Evolutionary conservation across 2,888 invertebrate species (phyloP), one percentile per base, ranked within the genome.

Genomic region (Rhogogaster chlorosoma): DNA sequence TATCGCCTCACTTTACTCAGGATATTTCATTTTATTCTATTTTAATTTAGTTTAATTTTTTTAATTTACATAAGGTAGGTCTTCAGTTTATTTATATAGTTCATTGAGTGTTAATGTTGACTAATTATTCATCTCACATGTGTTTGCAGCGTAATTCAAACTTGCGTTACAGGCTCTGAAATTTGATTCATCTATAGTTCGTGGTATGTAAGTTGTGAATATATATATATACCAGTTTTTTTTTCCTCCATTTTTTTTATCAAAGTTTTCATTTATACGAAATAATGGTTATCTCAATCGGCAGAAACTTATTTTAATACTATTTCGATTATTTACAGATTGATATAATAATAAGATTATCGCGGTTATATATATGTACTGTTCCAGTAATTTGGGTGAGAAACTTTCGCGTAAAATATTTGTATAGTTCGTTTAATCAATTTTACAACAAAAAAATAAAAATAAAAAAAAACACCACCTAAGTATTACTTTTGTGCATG

Each of bases 271-370:
- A n/a, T 70, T 10, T 18, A 32, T 36, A 36, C 26, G 22, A 70
- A 18, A 36, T 18, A 32, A 70, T 15, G 36, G n/a, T 36, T 70
- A n/a, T n/a, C n/a, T 15, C n/a, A 36, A 70, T 36, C n/a, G 38
- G 29, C n/a, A 36, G 36, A 36, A 70, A 38, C 22, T 12, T 42
- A 73, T 42, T 42, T 73, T 15, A 67, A 67, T 32, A 67, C 67
- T 18, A 38, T 18, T 42, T 73, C 38, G 29, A 73, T 42, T 73
- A 73, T 73, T 73, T 73, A 73, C 42, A 73, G 73, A 70, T 9
- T 70, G 70, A 70, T 70, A 70, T 36, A 70, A 70, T 70, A 36
- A 70, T 70, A 12, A 36, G n/a, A 70, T 36, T 36, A 70, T 29
- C 61, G 26, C 26, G 61, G 26, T 61, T 61, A 61, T 1, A 53